A percentile compares a stretch with the other conserved stretches of the same genome.
Conservation (phyloP, 2,113 vertebrate genomes). For the Misgurnus anguillicaudatus region DNA sequence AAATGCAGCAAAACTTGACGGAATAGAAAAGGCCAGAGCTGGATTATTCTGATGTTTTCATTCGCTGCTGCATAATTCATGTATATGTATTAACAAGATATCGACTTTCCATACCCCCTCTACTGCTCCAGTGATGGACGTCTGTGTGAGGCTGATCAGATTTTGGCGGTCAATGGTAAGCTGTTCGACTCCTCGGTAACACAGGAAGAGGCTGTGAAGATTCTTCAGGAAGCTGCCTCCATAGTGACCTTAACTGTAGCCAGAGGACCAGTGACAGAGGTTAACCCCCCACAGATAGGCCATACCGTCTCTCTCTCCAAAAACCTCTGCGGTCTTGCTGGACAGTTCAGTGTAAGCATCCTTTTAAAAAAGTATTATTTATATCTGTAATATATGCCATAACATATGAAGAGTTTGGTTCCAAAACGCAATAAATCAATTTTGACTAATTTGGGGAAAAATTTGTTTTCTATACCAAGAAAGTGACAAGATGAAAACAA, state of each 20-base stretch:
- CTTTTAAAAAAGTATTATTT: not conserved
- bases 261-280: constrained; percentile 74
- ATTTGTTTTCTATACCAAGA: no score
- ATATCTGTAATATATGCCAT: no score
- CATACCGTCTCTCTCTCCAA: constrained; percentile 68
- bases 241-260: constrained; percentile 78
- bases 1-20: not conserved
- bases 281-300: constrained; percentile 73
- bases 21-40: not conserved
- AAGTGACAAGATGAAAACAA: no score
- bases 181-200: constrained; percentile 80
- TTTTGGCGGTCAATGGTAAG: constrained; percentile 82
- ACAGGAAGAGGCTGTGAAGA: constrained; percentile 79
- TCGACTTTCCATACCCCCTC: not conserved
- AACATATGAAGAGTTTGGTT: no score
- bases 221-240: constrained; percentile 80
- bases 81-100: not conserved
- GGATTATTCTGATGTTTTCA: not conserved
- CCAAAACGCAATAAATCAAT: no score
- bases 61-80: not conserved
- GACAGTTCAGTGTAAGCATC: constrained; percentile 12
- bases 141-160: constrained; percentile 82
- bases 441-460: no score
- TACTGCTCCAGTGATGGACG: constrained; percentile 76
- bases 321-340: not conserved